Evolutionary conservation across 2,113 vertebrate species (phyloP), one percentile per base, ranked within the genome.

Genomic region (Hemichromis elongatus): DNA sequence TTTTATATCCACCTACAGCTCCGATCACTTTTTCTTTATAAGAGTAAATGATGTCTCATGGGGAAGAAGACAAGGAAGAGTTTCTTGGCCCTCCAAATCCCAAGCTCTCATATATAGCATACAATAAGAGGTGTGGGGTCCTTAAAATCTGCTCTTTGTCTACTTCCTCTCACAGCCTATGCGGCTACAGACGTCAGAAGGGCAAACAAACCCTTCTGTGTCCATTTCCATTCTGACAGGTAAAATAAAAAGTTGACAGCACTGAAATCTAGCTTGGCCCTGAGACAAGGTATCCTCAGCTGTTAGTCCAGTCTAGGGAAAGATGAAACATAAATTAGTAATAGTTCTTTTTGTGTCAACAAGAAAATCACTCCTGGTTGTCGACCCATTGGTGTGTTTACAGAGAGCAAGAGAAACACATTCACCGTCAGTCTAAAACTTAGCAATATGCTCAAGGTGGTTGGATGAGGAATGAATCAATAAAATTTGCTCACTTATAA

Each of bases 251-350:
- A 95, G 94, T 92, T 98, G 97, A 97, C 96, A 97, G 96, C 90
- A 85, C 92, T 96, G 97, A 97, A 96, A 95, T 95, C 96, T 91
- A 94, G 93, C 89, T 86, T 85, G 86, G 84, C 75, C 91, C 90
- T 81, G 91, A 95, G 95, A 96, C 94, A 94, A 92, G 40, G 79
- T 50, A 90, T 92, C 87, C 81, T 91, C 91, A 79, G 55, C 82
- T 96, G 95, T 95, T 95, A 95, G 96, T 94, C 95, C 93, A 96
- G 96, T 96, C 96, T 95, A 93, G 96, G 95, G 96, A 84, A 77
- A 85, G 93, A 94, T 95, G 95, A 95, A 96, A 96, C 94, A 98
- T 98, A 97, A 98, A 98, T 98, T 97, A 97, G 96, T 98, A 96
- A 98, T 96, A 95, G 91, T 88, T 93, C 85, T 90, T 93, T 79